Conservation (phyloP, 2,888 invertebrate species). For the Chorisops tibialis region DNA sequence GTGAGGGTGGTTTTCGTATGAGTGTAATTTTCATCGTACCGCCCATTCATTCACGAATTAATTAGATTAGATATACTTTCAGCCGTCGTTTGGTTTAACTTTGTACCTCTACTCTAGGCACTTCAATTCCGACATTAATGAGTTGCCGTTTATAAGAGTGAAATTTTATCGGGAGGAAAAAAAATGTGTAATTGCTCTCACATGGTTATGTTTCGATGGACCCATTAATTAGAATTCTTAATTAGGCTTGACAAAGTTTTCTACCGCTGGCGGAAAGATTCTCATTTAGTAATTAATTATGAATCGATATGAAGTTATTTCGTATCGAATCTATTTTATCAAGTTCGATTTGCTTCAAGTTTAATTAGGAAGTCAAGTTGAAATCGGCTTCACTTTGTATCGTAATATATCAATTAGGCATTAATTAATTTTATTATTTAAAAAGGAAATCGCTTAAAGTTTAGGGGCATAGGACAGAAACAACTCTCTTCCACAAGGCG, state of each 20-base stretch:
- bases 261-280: neutral
- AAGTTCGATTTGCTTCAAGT: too few species aligned
- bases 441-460: too few species aligned
- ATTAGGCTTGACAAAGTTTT: neutral
- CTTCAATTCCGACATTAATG: conserved; percentile 4
- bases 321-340: too few species aligned
- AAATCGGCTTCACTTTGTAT: too few species aligned
- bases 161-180: neutral
- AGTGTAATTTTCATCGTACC: too few species aligned
- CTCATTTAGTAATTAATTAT: conserved; percentile 11
- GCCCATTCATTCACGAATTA: conserved; percentile 1
- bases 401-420: too few species aligned
- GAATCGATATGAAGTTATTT: neutral
- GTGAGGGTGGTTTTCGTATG: too few species aligned
- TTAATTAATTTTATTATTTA: too few species aligned
- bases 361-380: too few species aligned
- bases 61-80: conserved; percentile 3
- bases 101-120: neutral
- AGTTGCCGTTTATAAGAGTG: conserved; percentile 4
- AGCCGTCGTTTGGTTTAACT: neutral
- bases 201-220: neutral
- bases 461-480: too few species aligned
- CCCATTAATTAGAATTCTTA: conserved; percentile 15
- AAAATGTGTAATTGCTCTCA: neutral
- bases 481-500: too few species aligned